Conservation (phyloP, 2,797 vertebrate genomes). For the Knipowitschia caucasica region DNA sequence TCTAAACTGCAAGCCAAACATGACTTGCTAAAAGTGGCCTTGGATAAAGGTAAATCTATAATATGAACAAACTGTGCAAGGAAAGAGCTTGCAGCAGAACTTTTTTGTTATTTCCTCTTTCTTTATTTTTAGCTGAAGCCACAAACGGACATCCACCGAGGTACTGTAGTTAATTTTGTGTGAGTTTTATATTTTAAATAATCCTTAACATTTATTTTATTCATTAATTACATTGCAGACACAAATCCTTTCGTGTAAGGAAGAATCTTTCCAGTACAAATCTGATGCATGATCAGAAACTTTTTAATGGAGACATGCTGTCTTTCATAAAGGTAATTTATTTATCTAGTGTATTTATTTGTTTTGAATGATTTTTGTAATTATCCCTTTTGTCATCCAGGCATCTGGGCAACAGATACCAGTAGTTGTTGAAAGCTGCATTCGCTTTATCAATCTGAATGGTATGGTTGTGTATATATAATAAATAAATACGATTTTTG, state of each 20-base stretch:
- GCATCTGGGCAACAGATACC: conserved; percentile 83
- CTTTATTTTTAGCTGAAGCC: conserved; percentile 55
- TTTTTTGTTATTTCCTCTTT: neutral
- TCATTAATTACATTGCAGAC: conserved; percentile 35
- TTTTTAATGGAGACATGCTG: conserved; percentile 82
- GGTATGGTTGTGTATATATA: no score
- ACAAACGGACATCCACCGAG: conserved; percentile 42
- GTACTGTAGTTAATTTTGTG: conserved; percentile 24
- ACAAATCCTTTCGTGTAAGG: conserved; percentile 63
- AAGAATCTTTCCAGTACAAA: conserved; percentile 61
- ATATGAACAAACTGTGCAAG: no score
- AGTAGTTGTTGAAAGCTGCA: conserved; percentile 84
- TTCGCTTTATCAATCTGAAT: conserved; percentile 86
- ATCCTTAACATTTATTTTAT: neutral
- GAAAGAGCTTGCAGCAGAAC: no score
- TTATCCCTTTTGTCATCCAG: conserved; percentile 51
- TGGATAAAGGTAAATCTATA: conserved; percentile 75
- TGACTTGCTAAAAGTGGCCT: conserved; percentile 81
- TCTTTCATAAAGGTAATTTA: conserved; percentile 81
- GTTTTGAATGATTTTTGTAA: neutral
- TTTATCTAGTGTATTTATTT: neutral
- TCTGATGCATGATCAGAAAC: conserved; percentile 77
- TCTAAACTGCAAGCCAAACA: conserved; percentile 86
- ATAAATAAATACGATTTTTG: neutral
- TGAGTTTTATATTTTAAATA: neutral